A percentile compares a stretch with the other conserved stretches of the same genome.
phyloP scores from a whole-genome alignment of 2,888 invertebrate genomes.

The Drosophila greeni region DNA sequence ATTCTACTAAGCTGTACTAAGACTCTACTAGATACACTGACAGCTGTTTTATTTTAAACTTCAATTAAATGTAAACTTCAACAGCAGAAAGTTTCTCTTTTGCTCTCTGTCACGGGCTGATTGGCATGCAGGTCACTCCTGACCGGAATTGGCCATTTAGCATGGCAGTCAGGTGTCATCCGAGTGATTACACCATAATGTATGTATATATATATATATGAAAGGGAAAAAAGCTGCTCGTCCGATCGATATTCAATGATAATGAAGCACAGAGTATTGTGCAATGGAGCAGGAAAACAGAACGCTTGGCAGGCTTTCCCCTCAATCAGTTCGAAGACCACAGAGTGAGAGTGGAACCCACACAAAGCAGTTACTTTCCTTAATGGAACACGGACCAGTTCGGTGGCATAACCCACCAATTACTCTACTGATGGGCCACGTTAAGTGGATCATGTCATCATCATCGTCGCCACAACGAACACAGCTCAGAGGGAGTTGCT shows the following conservation, averaged over 20 bases:
- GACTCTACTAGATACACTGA: no score
- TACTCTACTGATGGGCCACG: constrained; percentile 13
- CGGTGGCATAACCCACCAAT: constrained; percentile 12
- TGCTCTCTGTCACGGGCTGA: constrained; percentile 31
- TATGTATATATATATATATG: neutral
- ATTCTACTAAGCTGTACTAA: no score
- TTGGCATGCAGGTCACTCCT: constrained; percentile 44
- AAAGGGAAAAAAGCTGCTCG: neutral
- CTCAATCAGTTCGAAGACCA: constrained; percentile 6
- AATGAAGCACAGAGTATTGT: constrained; percentile 9
- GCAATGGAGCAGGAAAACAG: constrained; percentile 21
- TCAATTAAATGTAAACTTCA: no score
- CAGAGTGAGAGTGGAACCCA: neutral
- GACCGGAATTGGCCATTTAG: constrained; percentile 55
- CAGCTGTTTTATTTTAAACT: no score
- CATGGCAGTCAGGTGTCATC: constrained; percentile 58
- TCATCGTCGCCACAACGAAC: constrained; percentile 7
- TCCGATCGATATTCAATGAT: constrained; percentile 14
- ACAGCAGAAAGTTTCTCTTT: constrained; percentile 26
- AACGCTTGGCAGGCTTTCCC: neutral
- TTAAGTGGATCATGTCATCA: constrained; percentile 31
- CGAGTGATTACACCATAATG: constrained; percentile 24
- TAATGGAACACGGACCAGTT: neutral
- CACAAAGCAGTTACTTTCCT: neutral
- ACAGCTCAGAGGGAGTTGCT: neutral